Evolutionary conservation across 2,113 vertebrate species (phyloP).

Genomic region (Catharus fuscescens): DNA sequence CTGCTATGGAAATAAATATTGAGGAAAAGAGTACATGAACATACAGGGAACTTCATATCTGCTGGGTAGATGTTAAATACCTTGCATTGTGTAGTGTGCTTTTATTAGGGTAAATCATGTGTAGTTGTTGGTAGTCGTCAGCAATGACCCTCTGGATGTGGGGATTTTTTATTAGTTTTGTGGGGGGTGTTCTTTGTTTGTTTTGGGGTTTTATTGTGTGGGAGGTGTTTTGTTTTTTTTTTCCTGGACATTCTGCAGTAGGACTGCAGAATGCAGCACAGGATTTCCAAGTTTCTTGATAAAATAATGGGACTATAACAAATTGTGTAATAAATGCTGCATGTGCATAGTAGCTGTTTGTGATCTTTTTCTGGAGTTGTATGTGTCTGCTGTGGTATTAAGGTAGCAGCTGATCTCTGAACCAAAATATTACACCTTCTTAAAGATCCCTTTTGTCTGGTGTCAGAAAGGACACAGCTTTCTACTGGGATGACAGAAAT

Average conservation of each 20-base stretch:
- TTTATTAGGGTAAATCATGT: neutral
- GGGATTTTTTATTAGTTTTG: neutral
- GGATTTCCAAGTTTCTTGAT: neutral
- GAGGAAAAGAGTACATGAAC: neutral
- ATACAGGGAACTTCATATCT: neutral
- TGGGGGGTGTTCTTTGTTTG: neutral
- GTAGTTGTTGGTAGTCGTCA: neutral
- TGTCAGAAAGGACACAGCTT: neutral
- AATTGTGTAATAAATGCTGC: neutral
- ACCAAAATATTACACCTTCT: neutral
- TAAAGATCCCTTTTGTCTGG: neutral
- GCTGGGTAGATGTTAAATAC: neutral
- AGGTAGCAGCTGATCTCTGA: neutral
- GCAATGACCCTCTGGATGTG: neutral
- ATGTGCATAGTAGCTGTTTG: neutral
- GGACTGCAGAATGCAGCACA: neutral
- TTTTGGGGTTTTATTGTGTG: neutral
- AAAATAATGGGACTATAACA: neutral
- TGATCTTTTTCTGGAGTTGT: neutral
- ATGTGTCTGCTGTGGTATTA: neutral
- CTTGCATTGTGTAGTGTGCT: neutral
- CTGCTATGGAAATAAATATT: neutral
- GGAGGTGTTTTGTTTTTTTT: no score
- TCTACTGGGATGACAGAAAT: neutral
- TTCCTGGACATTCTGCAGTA: neutral